phyloP scores from a whole-genome alignment of 2,888 invertebrate genomes.

The Brachypterus glaber region DNA sequence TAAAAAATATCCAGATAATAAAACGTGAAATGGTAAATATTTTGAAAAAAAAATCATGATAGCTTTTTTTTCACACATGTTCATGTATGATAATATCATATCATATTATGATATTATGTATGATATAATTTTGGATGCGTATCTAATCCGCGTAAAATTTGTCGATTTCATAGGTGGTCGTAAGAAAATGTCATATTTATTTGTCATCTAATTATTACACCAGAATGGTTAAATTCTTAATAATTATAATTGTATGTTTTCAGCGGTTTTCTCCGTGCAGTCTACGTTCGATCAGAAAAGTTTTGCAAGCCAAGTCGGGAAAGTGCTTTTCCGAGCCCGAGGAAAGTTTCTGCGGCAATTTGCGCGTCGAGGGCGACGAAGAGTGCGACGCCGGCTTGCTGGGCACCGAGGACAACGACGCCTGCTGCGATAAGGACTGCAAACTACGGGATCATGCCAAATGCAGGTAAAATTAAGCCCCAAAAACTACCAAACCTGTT shows the following conservation, averaged over 20 bases:
- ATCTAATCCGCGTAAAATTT: too few species aligned
- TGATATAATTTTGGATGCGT: too few species aligned
- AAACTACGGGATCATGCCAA: slow-evolving; percentile 79
- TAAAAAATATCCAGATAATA: too few species aligned
- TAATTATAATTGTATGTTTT: slow-evolving; percentile 23
- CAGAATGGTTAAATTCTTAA: not conserved
- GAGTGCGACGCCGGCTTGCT: slow-evolving; percentile 93
- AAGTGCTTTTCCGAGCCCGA: slow-evolving; percentile 89
- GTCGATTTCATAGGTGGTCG: too few species aligned
- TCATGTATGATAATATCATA: too few species aligned
- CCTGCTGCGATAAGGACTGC: slow-evolving; percentile 90
- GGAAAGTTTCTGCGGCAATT: slow-evolving; percentile 93
- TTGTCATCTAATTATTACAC: too few species aligned
- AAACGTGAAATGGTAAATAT: too few species aligned
- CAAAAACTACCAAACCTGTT: too few species aligned
- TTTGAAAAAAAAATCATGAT: too few species aligned
- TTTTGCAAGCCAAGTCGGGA: slow-evolving; percentile 83
- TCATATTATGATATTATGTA: too few species aligned
- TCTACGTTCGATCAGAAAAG: slow-evolving; percentile 83
- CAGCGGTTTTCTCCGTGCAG: slow-evolving; percentile 94
- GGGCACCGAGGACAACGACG: slow-evolving; percentile 86
- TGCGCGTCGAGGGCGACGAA: slow-evolving; percentile 90
- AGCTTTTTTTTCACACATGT: too few species aligned
- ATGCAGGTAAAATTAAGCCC: slow-evolving; percentile 58
- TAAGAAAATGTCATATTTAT: too few species aligned